These are phyloP conservation scores for Papilio elwesi DNA, from an alignment of 2,888 invertebrate species.

Conservation along the genomic window DNA sequence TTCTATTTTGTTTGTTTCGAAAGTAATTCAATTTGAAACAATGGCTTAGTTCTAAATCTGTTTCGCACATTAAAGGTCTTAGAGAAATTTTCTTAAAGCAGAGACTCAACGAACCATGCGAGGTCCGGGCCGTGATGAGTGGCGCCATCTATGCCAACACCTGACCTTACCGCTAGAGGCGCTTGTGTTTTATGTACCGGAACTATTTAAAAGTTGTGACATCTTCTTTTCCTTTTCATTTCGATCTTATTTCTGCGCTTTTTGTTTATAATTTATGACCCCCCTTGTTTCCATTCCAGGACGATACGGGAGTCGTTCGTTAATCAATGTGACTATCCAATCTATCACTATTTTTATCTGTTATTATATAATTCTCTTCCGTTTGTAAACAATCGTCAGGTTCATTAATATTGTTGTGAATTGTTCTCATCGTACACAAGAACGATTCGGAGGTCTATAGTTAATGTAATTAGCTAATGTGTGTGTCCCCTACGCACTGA, in stretches of 20 bases:
- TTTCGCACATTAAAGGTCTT: not conserved
- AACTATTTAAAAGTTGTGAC: not conserved
- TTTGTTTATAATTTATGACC: no score
- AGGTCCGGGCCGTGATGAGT: not conserved
- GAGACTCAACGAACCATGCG: not conserved
- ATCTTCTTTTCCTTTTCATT: not conserved
- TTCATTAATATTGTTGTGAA: no score
- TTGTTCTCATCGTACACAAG: no score
- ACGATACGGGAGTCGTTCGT: no score
- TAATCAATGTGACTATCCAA: no score
- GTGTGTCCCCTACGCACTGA: no score
- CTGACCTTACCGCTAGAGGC: constrained; percentile 22
- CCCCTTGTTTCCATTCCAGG: no score
- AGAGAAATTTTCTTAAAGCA: not conserved
- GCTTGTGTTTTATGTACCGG: constrained; percentile 20
- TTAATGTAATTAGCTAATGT: no score
- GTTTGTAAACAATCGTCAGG: no score
- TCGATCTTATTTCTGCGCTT: not conserved
- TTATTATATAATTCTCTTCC: no score
- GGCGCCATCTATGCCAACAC: constrained; percentile 22
- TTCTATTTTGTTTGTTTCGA: not conserved
- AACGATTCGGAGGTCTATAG: no score
- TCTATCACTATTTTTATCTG: no score
- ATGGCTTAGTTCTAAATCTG: not conserved
- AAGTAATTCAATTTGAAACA: not conserved